phyloP scores from a whole-genome alignment of 2,797 vertebrate genomes.

The Urosaurus nigricauda region DNA sequence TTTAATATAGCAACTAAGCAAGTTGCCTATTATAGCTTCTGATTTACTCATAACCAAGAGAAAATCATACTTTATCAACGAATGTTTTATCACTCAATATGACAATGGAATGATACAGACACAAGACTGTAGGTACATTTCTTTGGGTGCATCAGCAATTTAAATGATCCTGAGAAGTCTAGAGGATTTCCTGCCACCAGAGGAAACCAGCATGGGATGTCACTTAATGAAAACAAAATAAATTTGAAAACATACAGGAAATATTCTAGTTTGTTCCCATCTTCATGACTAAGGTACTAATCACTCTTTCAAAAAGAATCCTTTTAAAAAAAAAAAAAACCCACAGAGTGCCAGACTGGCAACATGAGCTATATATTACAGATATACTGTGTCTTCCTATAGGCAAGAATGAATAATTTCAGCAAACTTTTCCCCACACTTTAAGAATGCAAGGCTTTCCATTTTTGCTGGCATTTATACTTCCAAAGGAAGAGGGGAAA shows the following conservation, averaged over 20 bases:
- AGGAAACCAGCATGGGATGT: constrained; percentile 17
- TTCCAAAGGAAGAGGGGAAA: neutral
- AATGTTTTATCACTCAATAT: neutral
- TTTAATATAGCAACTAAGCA: no score
- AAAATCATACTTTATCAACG: neutral
- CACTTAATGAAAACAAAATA: constrained; percentile 32
- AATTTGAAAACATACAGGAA: constrained; percentile 17
- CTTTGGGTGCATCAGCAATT: constrained; percentile 21
- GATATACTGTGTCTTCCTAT: neutral
- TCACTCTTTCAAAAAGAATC: constrained; percentile 9
- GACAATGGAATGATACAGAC: neutral
- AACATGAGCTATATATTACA: neutral
- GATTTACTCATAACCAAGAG: neutral
- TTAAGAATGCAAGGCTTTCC: no score
- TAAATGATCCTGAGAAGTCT: constrained; percentile 33
- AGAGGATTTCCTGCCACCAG: neutral
- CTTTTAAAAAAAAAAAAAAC: neutral
- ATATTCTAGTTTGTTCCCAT: constrained; percentile 16
- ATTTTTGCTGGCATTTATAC: no score
- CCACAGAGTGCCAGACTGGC: neutral
- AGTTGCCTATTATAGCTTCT: neutral
- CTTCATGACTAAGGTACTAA: constrained; percentile 33
- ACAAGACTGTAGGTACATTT: neutral
- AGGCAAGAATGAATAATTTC: neutral
- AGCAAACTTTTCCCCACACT: neutral